Percentiles rank a stretch among this genome's conserved stretches.
These are phyloP conservation scores for Nesoenas mayeri DNA, from an alignment of 2,113 vertebrate species.

Conservation along the genomic window DNA sequence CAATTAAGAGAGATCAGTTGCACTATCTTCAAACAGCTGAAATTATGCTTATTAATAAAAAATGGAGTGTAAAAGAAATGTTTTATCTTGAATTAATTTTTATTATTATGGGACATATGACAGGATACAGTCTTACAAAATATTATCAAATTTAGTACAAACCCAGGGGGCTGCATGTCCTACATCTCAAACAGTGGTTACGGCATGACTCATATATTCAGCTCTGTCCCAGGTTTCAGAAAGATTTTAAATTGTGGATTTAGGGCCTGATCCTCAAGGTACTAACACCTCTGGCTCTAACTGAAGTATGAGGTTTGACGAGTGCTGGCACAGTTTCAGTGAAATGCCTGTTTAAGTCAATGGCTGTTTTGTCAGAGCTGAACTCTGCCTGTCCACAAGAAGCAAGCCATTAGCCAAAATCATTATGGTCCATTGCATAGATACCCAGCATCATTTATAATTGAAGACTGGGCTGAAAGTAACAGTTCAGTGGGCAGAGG, in stretches of 20 bases:
- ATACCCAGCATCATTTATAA: neutral
- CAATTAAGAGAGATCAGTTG: constrained; percentile 63
- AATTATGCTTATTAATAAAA: constrained; percentile 55
- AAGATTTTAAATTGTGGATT: constrained; percentile 1
- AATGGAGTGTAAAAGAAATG: constrained; percentile 31
- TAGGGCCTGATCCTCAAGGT: neutral
- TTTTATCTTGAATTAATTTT: constrained; percentile 58
- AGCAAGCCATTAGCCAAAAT: neutral
- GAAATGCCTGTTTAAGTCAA: neutral
- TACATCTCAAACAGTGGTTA: neutral
- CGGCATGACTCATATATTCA: neutral
- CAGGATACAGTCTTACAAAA: constrained; percentile 32
- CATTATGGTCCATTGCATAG: neutral
- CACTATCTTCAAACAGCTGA: constrained; percentile 57
- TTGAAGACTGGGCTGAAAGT: neutral
- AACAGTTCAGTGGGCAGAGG: neutral
- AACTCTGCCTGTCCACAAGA: neutral
- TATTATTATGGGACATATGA: constrained; percentile 3
- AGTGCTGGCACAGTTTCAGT: neutral
- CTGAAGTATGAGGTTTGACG: neutral
- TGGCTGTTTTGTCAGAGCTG: neutral
- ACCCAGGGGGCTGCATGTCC: neutral
- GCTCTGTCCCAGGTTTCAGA: neutral
- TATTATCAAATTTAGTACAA: constrained; percentile 31
- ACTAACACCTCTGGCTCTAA: neutral